Evolutionary conservation across 2,113 vertebrate species (phyloP).

Genomic region (Mus pahari): DNA sequence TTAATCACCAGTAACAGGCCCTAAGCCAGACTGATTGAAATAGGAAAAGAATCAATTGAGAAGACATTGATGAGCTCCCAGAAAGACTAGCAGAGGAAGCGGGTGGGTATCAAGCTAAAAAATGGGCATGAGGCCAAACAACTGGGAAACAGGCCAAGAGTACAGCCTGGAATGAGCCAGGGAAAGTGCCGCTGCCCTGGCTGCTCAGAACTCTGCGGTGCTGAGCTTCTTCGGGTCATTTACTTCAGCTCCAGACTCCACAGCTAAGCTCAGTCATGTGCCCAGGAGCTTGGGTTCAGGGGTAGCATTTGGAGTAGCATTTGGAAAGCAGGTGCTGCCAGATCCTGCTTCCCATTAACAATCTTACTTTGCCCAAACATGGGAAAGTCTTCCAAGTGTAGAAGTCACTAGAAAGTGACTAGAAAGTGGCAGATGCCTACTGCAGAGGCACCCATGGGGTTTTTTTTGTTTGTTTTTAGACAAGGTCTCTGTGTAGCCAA

Average conservation of each 20-base stretch:
- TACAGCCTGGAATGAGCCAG: neutral
- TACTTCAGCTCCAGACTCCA: neutral
- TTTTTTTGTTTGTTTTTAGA: neutral
- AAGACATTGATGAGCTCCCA: neutral
- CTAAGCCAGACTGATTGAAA: neutral
- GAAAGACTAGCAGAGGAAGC: neutral
- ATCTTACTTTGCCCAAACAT: neutral
- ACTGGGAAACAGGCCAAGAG: neutral
- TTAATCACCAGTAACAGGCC: neutral
- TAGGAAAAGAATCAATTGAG: neutral
- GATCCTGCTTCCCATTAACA: neutral
- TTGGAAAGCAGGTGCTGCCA: neutral
- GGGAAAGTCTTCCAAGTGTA: neutral
- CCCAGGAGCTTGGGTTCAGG: fast-evolving
- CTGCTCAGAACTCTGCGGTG: neutral
- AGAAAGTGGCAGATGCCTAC: neutral
- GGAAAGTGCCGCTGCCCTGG: neutral
- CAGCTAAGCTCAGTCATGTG: neutral
- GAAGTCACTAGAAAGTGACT: neutral
- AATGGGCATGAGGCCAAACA: neutral
- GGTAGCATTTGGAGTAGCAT: neutral
- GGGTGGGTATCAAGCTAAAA: neutral
- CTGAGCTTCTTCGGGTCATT: neutral
- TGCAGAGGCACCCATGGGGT: neutral
- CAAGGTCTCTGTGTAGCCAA: neutral